Percentiles rank a stretch among this genome's conserved stretches.
Evolutionary conservation across 2,113 vertebrate species (phyloP).

Genomic region (Etheostoma cragini): DNA sequence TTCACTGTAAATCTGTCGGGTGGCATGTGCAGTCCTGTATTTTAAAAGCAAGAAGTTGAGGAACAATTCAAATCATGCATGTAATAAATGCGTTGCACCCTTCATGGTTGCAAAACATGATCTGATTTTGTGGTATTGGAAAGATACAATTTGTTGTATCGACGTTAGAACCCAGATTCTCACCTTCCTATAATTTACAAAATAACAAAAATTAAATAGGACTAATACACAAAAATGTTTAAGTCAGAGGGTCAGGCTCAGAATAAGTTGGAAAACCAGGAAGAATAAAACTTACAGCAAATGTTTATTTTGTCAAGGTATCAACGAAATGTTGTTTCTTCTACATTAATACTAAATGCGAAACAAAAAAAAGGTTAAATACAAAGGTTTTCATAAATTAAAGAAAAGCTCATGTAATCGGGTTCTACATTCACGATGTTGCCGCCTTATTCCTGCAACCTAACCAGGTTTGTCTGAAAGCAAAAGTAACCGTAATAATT

Average conservation of each 20-base stretch:
- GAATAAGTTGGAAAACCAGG: slow-evolving; percentile 41
- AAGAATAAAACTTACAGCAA: slow-evolving; percentile 46
- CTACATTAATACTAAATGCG: slow-evolving; percentile 51
- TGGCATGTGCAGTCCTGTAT: not conserved
- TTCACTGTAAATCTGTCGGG: not conserved
- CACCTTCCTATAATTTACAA: not conserved
- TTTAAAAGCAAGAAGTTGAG: not conserved
- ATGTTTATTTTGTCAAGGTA: slow-evolving; percentile 54
- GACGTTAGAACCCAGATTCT: not conserved
- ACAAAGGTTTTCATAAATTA: slow-evolving; percentile 70
- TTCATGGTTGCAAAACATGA: not conserved
- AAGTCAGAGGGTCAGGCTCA: not conserved
- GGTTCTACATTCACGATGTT: slow-evolving; percentile 12
- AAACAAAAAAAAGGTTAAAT: slow-evolving; percentile 40
- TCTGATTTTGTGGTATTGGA: not conserved
- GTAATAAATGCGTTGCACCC: not conserved
- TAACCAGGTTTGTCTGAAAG: slow-evolving; percentile 20
- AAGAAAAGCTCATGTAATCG: slow-evolving; percentile 38
- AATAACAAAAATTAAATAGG: not conserved
- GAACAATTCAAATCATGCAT: not conserved
- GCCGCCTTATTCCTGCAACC: not conserved
- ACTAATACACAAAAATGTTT: not conserved
- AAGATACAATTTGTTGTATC: not conserved
- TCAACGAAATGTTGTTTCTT: slow-evolving; percentile 37
- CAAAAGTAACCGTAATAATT: not conserved